These are phyloP conservation scores for Tetramorium simillimum DNA, from an alignment of 1,140 invertebrate species.

Conservation along the genomic window DNA sequence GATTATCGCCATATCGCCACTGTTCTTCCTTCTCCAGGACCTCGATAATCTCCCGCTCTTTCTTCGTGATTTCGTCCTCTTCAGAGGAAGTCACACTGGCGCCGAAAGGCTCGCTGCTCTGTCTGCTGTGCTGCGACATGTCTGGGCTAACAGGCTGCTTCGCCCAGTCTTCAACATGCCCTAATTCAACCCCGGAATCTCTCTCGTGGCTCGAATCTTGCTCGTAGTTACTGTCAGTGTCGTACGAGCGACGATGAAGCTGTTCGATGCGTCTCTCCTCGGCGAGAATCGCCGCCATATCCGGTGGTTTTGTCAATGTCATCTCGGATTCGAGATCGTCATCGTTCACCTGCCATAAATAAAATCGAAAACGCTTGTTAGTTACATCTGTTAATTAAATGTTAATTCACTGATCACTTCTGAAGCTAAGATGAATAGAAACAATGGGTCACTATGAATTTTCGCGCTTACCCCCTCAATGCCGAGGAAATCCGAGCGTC, in stretches of 20 bases:
- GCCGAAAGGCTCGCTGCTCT: slow-evolving; percentile 90
- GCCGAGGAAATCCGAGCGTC: slow-evolving; percentile 94
- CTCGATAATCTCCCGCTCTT: slow-evolving; percentile 90
- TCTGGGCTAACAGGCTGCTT: slow-evolving; percentile 87
- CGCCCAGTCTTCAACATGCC: slow-evolving; percentile 86
- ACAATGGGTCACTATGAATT: not conserved
- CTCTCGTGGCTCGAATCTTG: slow-evolving; percentile 85
- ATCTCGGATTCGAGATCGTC: slow-evolving; percentile 90
- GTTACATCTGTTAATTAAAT: no score
- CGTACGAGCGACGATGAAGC: slow-evolving; percentile 86
- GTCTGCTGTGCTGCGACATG: slow-evolving; percentile 90
- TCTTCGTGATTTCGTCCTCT: slow-evolving; percentile 90
- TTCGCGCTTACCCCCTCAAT: slow-evolving; percentile 88
- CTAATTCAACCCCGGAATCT: slow-evolving; percentile 92
- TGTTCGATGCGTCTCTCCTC: slow-evolving; percentile 93
- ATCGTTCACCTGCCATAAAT: slow-evolving; percentile 83
- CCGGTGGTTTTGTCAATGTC: slow-evolving; percentile 90
- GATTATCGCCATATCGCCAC: slow-evolving; percentile 84
- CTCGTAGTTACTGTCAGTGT: slow-evolving; percentile 85
- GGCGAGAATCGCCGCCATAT: slow-evolving; percentile 91
- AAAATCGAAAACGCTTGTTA: not conserved
- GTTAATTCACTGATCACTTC: not conserved
- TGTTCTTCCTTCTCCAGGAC: slow-evolving; percentile 89
- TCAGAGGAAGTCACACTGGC: slow-evolving; percentile 89
- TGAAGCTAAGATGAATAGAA: not conserved